Evolutionary conservation across 2,113 vertebrate species (phyloP).

Genomic region (Anhinga rufa): DNA sequence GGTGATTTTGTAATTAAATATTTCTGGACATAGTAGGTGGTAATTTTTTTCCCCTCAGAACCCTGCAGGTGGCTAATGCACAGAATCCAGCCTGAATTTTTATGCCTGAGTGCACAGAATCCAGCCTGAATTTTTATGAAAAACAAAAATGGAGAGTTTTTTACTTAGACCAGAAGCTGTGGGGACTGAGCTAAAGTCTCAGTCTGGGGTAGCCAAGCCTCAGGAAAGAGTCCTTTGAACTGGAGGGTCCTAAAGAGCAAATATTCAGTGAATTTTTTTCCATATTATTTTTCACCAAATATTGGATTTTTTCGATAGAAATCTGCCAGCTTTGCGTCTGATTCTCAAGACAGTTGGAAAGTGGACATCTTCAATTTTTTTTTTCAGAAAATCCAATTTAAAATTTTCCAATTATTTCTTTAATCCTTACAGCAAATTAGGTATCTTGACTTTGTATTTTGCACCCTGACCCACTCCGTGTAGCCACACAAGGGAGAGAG

Average conservation of each 20-base stretch:
- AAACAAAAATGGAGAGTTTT: background rate
- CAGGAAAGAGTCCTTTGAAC: background rate
- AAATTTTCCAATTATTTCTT: background rate
- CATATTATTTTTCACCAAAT: background rate
- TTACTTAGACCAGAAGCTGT: background rate
- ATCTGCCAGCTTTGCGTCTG: background rate
- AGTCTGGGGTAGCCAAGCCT: background rate
- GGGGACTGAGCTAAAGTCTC: background rate
- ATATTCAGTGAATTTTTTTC: background rate
- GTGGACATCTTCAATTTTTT: background rate
- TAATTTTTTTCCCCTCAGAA: background rate
- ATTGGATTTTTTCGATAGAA: background rate
- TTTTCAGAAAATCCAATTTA: background rate
- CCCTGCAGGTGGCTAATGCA: background rate
- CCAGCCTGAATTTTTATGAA: background rate
- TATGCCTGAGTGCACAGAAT: background rate
- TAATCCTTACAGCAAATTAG: background rate
- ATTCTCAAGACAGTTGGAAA: background rate
- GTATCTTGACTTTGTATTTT: background rate
- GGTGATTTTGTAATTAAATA: background rate
- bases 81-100: background rate
- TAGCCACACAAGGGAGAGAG: background rate
- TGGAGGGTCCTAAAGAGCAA: background rate
- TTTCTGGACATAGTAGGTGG: background rate
- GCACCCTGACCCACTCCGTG: background rate